Conservation (phyloP, 2,113 vertebrate species). For the Fregata magnificens region DNA sequence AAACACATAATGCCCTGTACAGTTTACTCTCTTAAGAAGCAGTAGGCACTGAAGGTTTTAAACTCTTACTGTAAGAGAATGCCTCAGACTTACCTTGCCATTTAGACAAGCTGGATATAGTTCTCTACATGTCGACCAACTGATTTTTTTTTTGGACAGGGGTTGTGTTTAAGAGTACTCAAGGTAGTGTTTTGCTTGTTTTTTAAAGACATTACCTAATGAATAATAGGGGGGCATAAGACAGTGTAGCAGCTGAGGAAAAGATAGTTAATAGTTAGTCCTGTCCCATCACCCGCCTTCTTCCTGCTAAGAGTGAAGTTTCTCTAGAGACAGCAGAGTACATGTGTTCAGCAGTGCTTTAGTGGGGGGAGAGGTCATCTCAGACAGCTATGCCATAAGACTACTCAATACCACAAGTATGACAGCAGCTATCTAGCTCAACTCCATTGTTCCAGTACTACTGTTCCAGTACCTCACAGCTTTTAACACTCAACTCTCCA, state of each 20-base stretch:
- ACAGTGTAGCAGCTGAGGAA: background rate
- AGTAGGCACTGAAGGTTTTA: background rate
- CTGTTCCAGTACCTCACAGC: background rate
- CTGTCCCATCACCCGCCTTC: background rate
- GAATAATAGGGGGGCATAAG: background rate
- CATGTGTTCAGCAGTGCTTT: background rate
- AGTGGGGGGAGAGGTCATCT: background rate
- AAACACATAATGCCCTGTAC: background rate
- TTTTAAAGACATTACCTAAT: background rate
- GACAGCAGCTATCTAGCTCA: background rate
- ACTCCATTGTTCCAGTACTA: no score
- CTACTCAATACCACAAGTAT: background rate
- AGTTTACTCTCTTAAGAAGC: background rate
- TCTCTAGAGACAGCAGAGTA: background rate
- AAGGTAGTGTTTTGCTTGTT: background rate
- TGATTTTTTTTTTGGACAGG: background rate
- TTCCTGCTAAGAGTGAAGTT: background rate
- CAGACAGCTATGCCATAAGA: background rate
- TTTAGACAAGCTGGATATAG: background rate
- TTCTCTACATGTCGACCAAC: background rate
- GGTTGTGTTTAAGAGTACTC: background rate
- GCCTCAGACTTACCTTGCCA: background rate
- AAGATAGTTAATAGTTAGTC: background rate
- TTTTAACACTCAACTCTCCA: background rate
- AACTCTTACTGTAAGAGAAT: background rate